Conservation (phyloP, 2,888 invertebrate genomes). For the Brenthis ino region DNA sequence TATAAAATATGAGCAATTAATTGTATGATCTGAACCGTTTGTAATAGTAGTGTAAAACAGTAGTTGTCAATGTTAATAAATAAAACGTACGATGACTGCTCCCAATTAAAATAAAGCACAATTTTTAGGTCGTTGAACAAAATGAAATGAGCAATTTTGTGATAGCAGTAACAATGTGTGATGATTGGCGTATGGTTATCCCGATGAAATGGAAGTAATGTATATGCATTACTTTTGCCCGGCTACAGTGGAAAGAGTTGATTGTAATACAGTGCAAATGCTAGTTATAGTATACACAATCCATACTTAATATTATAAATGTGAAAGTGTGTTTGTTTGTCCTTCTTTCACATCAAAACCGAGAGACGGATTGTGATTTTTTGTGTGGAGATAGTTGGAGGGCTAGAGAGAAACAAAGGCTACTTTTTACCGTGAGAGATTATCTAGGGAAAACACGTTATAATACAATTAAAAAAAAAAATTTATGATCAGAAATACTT, state of each 20-base stretch:
- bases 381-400: no score
- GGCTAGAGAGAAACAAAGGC: no score
- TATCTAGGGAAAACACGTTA: no score
- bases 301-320: no score
- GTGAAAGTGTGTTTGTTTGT: not conserved
- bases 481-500: no score
- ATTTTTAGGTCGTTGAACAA: conserved; percentile 28
- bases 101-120: conserved; percentile 27
- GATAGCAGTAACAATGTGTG: conserved; percentile 30
- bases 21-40: no score
- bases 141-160: conserved; percentile 31
- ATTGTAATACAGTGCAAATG: not conserved
- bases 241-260: not conserved
- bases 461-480: no score
- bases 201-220: conserved; percentile 11
- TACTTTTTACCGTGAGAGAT: no score
- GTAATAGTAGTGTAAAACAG: not conserved
- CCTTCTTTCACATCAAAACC: no score
- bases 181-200: conserved; percentile 28
- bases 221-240: conserved; percentile 7
- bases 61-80: not conserved
- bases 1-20: no score
- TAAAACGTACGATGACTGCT: not conserved
- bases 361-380: no score
- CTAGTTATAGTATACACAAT: not conserved